Evolutionary conservation across 1,140 invertebrate genomes (phyloP), one percentile per base, ranked within the genome.

Genomic region (Drosophila insularis): DNA sequence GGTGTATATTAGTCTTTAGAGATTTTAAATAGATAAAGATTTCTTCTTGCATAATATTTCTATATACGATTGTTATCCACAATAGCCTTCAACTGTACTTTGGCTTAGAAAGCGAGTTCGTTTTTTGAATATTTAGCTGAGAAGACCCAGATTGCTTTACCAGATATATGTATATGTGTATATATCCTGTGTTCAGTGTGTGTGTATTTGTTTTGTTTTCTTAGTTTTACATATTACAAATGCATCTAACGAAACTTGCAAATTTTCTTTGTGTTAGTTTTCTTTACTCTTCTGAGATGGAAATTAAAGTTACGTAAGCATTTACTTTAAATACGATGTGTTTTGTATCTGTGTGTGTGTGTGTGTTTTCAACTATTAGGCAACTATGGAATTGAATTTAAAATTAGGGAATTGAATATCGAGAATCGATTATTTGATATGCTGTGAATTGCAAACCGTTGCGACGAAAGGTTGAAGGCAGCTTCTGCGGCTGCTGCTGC

Each of bases 321-420:
- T 87, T 68, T 82, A 53, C 10, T 50, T 79, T 86, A 86, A 81
- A 86, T 86, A 82, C 73, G 56, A 73, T 73, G 76, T 86, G 71
- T 70, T 50, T 63, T 31, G 65, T 68, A 55, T 65, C 19, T 27
- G 11, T 65, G n/a, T n/a, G n/a, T n/a, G n/a, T n/a, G n/a, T n/a
- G n/a, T 21, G 2, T 35, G 32, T 21, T 14, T 27, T 7, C 7
- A 37, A 39, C 13, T 46, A 75, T 75, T 75, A 68, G 71, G 73
- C 73, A 75, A 50, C 43, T 50, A 74, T 19, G 3, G 56, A 39
- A 39, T 39, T n/a, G 56, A 63, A 55, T 37, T 61, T 14, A 43
- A 67, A 73, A 50, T 50, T 74, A 17, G 64, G 55, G 35, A 11
- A 13, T 37, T n/a, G 35, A 37, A 11, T 74, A 74, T 74, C 13